Conservation (phyloP, 2,888 invertebrate genomes). For the Melanchra persicariae region DNA sequence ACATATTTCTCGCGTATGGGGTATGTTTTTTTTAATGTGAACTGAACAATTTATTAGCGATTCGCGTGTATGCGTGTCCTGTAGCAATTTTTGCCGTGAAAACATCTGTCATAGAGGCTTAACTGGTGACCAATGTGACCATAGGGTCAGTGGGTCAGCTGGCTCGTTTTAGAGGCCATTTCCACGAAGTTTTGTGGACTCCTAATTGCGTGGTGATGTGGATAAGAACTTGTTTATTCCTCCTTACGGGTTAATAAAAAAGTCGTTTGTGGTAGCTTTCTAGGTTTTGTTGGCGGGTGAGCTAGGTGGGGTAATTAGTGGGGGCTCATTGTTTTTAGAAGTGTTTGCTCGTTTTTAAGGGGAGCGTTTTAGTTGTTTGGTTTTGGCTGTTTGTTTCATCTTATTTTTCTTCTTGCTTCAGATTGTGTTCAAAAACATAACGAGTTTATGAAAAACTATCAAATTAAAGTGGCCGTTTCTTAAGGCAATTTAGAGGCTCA, state of each 20-base stretch:
- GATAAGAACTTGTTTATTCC: conserved; percentile 70
- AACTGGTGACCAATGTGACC: conserved; percentile 64
- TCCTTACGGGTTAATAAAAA: conserved; percentile 64
- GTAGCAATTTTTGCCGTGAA: conserved; percentile 77
- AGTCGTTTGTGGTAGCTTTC: conserved; percentile 54
- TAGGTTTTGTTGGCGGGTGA: conserved; percentile 47
- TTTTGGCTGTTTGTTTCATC: background rate
- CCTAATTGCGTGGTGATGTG: conserved; percentile 73
- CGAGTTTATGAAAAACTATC: no score
- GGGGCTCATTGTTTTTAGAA: conserved; percentile 29
- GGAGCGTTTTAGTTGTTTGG: background rate
- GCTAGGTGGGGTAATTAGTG: conserved; percentile 43
- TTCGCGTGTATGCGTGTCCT: conserved; percentile 78
- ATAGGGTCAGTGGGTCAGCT: conserved; percentile 83
- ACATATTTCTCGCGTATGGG: conserved; percentile 24
- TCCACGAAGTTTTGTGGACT: conserved; percentile 63
- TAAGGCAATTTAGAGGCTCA: no score
- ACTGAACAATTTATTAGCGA: conserved; percentile 76
- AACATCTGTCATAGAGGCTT: conserved; percentile 83
- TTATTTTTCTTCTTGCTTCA: background rate
- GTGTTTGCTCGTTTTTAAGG: conserved; percentile 17
- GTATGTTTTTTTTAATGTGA: conserved; percentile 64
- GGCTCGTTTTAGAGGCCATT: conserved; percentile 72
- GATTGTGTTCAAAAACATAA: background rate
- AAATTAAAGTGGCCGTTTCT: no score